phyloP scores from a whole-genome alignment of 2,797 vertebrate species.

The Megalops cyprinoides region DNA sequence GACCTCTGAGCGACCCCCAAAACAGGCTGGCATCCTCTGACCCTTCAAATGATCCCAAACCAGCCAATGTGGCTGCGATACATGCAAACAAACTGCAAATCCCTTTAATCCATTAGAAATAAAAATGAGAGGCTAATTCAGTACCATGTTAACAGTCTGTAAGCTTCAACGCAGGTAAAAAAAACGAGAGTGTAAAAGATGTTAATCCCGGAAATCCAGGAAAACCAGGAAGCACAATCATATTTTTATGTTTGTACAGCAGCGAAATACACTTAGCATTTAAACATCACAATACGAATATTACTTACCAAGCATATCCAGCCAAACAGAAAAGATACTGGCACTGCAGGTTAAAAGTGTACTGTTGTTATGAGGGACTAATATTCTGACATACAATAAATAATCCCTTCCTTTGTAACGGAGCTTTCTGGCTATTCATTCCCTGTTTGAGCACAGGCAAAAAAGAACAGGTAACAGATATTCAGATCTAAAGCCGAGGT shows the following conservation, averaged over 20 bases:
- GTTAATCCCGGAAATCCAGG: neutral
- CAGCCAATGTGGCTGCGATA: too few species aligned
- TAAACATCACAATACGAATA: neutral
- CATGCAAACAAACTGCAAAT: neutral
- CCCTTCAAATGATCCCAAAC: too few species aligned
- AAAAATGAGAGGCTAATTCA: too few species aligned
- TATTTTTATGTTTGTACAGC: neutral
- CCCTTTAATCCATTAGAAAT: too few species aligned
- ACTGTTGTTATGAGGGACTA: neutral
- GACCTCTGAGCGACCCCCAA: too few species aligned
- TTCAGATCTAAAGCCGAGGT: neutral
- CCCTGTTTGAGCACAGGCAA: neutral
- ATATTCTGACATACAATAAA: neutral
- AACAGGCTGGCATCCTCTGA: too few species aligned
- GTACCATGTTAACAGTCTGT: too few species aligned
- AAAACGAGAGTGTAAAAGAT: neutral
- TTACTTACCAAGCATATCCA: neutral
- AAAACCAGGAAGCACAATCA: neutral
- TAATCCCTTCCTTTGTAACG: neutral
- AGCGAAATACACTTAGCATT: neutral
- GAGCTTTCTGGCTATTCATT: neutral
- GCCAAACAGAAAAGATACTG: neutral
- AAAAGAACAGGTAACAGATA: neutral
- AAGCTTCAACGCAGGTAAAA: too few species aligned
- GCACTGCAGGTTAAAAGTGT: neutral